Evolutionary conservation across 2,888 invertebrate genomes (phyloP), one percentile per base, ranked within the genome.

Genomic region (Folsomia manolachei): DNA sequence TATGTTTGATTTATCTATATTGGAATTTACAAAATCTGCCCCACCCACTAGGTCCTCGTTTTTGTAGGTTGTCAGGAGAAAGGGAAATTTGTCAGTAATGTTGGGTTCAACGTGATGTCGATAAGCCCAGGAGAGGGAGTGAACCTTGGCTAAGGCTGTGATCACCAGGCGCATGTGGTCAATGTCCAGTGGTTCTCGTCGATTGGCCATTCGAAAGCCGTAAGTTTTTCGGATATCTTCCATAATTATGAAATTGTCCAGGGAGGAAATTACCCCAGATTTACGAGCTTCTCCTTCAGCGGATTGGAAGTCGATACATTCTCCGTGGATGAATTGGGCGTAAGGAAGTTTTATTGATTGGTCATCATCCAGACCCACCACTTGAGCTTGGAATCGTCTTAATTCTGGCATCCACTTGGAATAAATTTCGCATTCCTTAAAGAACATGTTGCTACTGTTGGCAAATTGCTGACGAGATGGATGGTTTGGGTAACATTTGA

Each of bases 401-500:
- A 79, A 51, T n/a, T 66, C 72, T 9, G 71, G 70, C 23, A 72
- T 61, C 39, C 71, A 62, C 1, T 23, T 61, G n/a, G 27, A 7
- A 53, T 79, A 79, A 14, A 74, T 63, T 0, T 25, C 0, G 11
- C 76, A n/a, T 52, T 79, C 79, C 2, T 69, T 71, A 24, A 52
- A 27, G 60, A 79, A 78, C 14, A 75, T 70, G 25, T 77, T 77
- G 0, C 51, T 11, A 11, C 65, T 69, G 23, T 71, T 71, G 0
- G 75, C 60, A 39, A 74, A 75, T 18, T 63, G 53, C 67, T 76
- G 76, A 14, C 75, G 24, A 0, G 64, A 27, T 9, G 75, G 73
- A 53, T 77, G 68, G 2, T 19, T 27, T 2, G 79, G 79, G 21
- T 69, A 78, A 27, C 71, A 73, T 71, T 79, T 79, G 0, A 75